These are phyloP conservation scores for Apodemia mormo DNA, from an alignment of 2,888 invertebrate species.

Conservation along the genomic window DNA sequence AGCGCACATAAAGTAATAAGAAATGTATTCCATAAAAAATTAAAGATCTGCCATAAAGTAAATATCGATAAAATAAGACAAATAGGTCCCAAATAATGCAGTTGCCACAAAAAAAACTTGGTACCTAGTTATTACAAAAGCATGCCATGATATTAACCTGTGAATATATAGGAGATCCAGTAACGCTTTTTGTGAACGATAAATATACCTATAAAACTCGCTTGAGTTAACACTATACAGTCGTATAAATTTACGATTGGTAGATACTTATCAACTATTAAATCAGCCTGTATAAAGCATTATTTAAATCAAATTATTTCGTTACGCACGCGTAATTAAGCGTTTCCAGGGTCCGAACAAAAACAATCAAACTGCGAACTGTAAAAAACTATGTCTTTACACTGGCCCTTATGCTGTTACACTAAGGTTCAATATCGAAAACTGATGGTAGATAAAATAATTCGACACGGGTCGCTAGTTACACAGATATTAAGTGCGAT, in stretches of 20 bases:
- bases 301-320: conserved; percentile 42
- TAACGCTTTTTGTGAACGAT: not conserved
- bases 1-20: too few relatives aligned
- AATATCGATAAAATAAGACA: too few relatives aligned
- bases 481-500: conserved; percentile 39
- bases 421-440: conserved; percentile 40
- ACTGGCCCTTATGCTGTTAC: conserved; percentile 14
- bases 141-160: too few relatives aligned
- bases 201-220: not conserved
- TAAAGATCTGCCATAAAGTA: too few relatives aligned
- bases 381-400: conserved; percentile 42
- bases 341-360: conserved; percentile 70
- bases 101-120: too few relatives aligned
- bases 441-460: conserved; percentile 37
- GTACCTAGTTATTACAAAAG: too few relatives aligned
- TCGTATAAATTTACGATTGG: conserved; percentile 1
- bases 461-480: conserved; percentile 61
- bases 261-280: conserved; percentile 14
- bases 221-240: not conserved
- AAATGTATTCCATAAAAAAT: too few relatives aligned
- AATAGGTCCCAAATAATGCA: too few relatives aligned
- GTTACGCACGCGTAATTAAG: conserved; percentile 68
- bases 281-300: conserved; percentile 17
- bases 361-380: conserved; percentile 71
- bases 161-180: not conserved